These are phyloP conservation scores for Patella pellucida DNA, from an alignment of 2,888 invertebrate species.

Conservation along the genomic window DNA sequence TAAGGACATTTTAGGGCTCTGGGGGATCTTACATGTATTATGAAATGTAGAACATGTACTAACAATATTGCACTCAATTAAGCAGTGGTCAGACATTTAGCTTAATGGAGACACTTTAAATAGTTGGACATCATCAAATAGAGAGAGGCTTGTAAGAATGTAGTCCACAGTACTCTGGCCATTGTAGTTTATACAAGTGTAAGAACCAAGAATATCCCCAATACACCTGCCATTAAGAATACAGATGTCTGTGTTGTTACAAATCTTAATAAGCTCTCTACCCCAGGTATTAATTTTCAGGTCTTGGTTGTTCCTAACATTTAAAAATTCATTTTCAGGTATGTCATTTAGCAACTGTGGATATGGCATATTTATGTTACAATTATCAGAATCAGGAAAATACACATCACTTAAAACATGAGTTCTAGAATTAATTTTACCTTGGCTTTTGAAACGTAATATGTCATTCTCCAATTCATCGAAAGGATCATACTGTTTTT, in stretches of 20 bases:
- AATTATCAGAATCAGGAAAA: not conserved
- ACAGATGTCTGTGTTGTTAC: constrained; percentile 17
- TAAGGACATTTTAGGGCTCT: too few relatives aligned
- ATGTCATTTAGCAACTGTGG: not conserved
- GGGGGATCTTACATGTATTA: too few relatives aligned
- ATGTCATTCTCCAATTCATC: constrained; percentile 16
- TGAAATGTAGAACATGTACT: too few relatives aligned
- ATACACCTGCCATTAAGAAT: constrained; percentile 28
- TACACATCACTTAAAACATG: constrained; percentile 1
- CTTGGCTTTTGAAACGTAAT: not conserved
- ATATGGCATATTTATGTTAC: not conserved
- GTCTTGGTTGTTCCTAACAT: constrained; percentile 11
- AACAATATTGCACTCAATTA: not conserved
- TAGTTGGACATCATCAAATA: not conserved
- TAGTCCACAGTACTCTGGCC: constrained; percentile 24
- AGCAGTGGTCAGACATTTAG: not conserved
- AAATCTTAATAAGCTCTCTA: constrained; percentile 20
- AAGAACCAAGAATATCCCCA: constrained; percentile 18
- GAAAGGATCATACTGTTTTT: constrained; percentile 13
- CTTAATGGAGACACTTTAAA: not conserved
- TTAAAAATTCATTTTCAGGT: not conserved
- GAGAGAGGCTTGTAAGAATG: not conserved
- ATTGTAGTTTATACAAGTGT: constrained; percentile 19
- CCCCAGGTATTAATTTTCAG: constrained; percentile 18
- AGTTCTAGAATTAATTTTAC: constrained; percentile 10